Evolutionary conservation across 2,888 invertebrate genomes (phyloP), one percentile per base, ranked within the genome.

Genomic region (Cosmia trapezina): DNA sequence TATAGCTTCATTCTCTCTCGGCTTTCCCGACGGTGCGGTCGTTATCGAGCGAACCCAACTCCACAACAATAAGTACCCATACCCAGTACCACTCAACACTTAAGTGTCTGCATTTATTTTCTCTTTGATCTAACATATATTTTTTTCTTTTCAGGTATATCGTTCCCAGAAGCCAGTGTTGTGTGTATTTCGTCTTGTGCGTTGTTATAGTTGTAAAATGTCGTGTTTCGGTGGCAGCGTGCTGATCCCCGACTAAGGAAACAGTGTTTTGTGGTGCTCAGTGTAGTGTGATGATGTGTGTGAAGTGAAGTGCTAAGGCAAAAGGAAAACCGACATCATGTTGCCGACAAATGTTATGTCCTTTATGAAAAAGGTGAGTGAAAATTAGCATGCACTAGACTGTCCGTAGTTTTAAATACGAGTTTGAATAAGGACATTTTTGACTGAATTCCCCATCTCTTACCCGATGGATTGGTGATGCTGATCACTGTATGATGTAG

Each of bases 301-400:
- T 81, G 89, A 89, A 86, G 89, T 86, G 86, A 85, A 90, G 91
- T 90, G 89, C 74, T 68, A 85, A 86, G 83, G 79, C 64, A 70
- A 74, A 85, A 83, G 87, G 85, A 81, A 91, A 90, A 89, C 83
- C 91, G 90, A 89, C 96, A 97, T 96, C 96, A 98, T 98, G 98
- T 97, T 98, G 97, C 98, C 98, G 84, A 98, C 98, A 88, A 98
- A 98, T 95, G 98, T 98, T 91, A 98, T 98, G 98, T 98, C 98
- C 89, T 98, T 98, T 95, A 98, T 98, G 98, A 98, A 98, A 95
- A 98, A 98, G 98, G 98, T 98, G 93, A 97, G 97, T 96, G 77
- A 75, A 63, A 4, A 41, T 69, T 41, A 76, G 47, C n/a, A 54
- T 54, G 51, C 33, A 28, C 11, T 51, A 22, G 17, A 28, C 33